Evolutionary conservation across 2,113 vertebrate genomes (phyloP), one percentile per base, ranked within the genome.

Genomic region (Proterorhinus semilunaris): DNA sequence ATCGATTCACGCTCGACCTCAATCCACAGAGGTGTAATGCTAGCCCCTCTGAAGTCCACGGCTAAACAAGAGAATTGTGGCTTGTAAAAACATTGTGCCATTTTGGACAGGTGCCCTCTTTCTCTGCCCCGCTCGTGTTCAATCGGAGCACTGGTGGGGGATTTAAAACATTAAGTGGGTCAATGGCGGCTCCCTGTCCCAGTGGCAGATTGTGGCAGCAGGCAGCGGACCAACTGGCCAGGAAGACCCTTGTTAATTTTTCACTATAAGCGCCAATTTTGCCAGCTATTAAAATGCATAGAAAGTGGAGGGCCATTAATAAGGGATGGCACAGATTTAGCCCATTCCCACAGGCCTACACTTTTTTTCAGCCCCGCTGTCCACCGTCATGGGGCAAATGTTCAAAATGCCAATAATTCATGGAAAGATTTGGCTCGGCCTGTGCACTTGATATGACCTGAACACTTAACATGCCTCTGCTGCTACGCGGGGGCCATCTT

Each of bases 141-240:
- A 44, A 43, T 61, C 7, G 12, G 58, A 15, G 50, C 69, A 53
- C 64, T 71, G 65, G 54, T 21, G 6, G 4, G 36, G 68, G 59
- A 68, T 79, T 50, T 68, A 47, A 82, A 79, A 76, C 77, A 76
- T 79, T 76, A 87, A 88, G 63, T 87, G 78, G 87, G 85, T 88
- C 83, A 88, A 53, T 59, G 64, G 61, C 75, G 66, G 81, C 77
- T 82, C 82, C 68, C 58, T 57, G 74, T 88, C 72, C 78, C 80
- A 74, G 61, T 85, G 70, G 82, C 85, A 85, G 83, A 83, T 83
- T 85, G 87, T 85, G 71, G 83, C 77, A 78, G 80, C 71, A 78
- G 86, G 86, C 84, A 64, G 43, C 52, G 52, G 65, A 85, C 74
- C 82, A 87, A 85, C 71, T 86, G 83, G 85, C 78, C 73, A 74